Evolutionary conservation across 2,888 invertebrate species (phyloP).

Genomic region (Tachystola acroxantha): DNA sequence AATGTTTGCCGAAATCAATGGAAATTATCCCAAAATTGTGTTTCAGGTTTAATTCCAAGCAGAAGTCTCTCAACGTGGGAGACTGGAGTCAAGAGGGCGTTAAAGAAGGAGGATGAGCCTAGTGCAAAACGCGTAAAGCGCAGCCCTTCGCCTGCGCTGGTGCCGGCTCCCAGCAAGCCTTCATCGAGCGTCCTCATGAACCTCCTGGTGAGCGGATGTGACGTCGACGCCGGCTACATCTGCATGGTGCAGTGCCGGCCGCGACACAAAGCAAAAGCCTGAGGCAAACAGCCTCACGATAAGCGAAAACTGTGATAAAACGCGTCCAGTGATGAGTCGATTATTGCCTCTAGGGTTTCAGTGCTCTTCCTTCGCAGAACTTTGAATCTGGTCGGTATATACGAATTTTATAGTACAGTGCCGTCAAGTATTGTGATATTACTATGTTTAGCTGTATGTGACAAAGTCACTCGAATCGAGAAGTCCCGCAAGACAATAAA

Average conservation of each 20-base stretch:
- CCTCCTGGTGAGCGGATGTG: conserved; percentile 96
- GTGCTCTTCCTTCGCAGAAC: conserved; percentile 29
- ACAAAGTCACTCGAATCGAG: conserved; percentile 30
- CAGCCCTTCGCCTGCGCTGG: conserved; percentile 52
- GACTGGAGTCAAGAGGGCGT: conserved; percentile 57
- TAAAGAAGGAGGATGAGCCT: conserved; percentile 62
- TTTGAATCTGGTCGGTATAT: conserved; percentile 34
- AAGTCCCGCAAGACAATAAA: conserved; percentile 37
- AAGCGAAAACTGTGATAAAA: conserved; percentile 69
- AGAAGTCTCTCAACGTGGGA: conserved; percentile 58
- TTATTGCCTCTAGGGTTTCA: conserved; percentile 34
- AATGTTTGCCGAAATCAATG: not conserved
- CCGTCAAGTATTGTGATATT: conserved; percentile 67
- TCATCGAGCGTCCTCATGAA: conserved; percentile 94
- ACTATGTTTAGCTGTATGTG: conserved; percentile 35
- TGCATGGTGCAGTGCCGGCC: conserved; percentile 86
- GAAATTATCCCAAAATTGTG: not conserved
- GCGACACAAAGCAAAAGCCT: conserved; percentile 67
- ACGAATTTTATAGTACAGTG: conserved; percentile 45
- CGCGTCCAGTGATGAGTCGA: conserved; percentile 68
- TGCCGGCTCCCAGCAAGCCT: conserved; percentile 51
- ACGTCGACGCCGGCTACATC: conserved; percentile 94
- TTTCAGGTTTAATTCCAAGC: conserved; percentile 60
- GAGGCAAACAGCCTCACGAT: conserved; percentile 30
- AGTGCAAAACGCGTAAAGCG: conserved; percentile 59